Evolutionary conservation across 2,113 vertebrate species (phyloP).

Genomic region (Emydura subglobosa): DNA sequence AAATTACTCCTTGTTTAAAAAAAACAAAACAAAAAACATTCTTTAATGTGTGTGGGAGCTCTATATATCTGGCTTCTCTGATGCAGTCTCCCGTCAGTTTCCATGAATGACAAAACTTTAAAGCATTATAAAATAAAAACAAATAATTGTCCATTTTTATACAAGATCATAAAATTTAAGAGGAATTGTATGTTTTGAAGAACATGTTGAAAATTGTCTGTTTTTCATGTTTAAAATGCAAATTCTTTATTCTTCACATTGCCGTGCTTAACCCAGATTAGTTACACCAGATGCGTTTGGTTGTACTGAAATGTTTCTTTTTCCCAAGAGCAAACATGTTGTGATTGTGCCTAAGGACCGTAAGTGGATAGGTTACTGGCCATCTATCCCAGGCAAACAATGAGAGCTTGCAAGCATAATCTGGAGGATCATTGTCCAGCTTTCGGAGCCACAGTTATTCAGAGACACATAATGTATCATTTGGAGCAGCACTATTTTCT

Average conservation of each 20-base stretch:
- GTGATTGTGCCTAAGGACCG: conserved; percentile 79
- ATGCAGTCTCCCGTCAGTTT: conserved; percentile 40
- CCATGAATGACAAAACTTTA: conserved; percentile 49
- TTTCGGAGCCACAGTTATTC: conserved; percentile 57
- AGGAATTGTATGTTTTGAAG: conserved; percentile 73
- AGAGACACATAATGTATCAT: conserved; percentile 43
- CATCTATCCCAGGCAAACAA: conserved; percentile 72
- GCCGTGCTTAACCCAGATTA: conserved; percentile 79
- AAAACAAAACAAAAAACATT: conserved; percentile 24
- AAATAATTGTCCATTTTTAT: conserved; percentile 67
- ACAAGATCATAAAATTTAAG: conserved; percentile 67
- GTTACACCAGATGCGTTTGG: conserved; percentile 77
- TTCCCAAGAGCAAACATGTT: conserved; percentile 78
- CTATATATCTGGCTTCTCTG: conserved; percentile 54
- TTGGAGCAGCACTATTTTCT: conserved; percentile 51
- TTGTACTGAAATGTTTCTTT: conserved; percentile 82
- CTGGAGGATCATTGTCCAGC: conserved; percentile 67
- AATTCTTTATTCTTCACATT: conserved; percentile 77
- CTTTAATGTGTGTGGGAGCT: conserved; percentile 55
- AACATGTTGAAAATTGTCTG: conserved; percentile 76
- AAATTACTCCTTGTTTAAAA: conserved; percentile 48
- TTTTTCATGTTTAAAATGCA: conserved; percentile 72
- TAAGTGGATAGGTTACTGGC: conserved; percentile 75
- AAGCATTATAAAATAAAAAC: conserved; percentile 52
- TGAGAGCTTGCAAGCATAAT: conserved; percentile 66